Base-by-base conservation (phyloP, 2,113 vertebrate species). In the Hypanus sabinus region DNA sequence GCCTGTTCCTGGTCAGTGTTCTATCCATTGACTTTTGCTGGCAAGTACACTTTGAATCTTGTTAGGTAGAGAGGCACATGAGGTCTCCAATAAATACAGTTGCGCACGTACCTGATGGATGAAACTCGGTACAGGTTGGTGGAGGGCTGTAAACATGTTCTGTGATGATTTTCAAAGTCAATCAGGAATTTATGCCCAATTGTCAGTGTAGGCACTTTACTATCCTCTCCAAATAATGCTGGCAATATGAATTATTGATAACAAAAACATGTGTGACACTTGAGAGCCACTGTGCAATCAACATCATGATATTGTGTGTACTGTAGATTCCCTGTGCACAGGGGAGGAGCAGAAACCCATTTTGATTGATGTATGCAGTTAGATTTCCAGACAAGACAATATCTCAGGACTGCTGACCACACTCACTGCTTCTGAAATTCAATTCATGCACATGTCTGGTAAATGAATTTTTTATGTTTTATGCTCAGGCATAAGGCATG, bases 351-450 rank as follows among this genome's bases (percentile, higher is more conserved):
- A 30, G 81, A 85, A 57, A 55, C 46, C 81, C 14, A 8, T 85
- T 85, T 62, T n/a, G 85, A 90, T 65, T 90, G 85, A 90, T 68
- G 33, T 65, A 1, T 16, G 62, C 12, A 14, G 22, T 16, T 65
- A 68, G 30, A 36, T 65, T 33, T 65, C n/a, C 57, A 87, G 55
- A n/a, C 10, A 55, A 55, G 83, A 11, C 55, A 24, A 60, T n/a
- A 87, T 87, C 27, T 87, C 55, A 90, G 33, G 16, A 14, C 55
- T 90, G 60, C 16, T 65, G 85, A 90, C 85, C 60, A 90, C 85
- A 90, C 46, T 22, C 85, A 65, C 5, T n/a, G 85, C 12, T 90
- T 90, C 22, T 90, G 30, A 90, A 90, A 90, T 65, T 90, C 60
- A 68, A 9, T 68, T 27, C 30, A 18, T 9, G 30, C 33, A 27